phyloP scores from a whole-genome alignment of 2,797 vertebrate species.

The Heteromormyrus szaboi region DNA sequence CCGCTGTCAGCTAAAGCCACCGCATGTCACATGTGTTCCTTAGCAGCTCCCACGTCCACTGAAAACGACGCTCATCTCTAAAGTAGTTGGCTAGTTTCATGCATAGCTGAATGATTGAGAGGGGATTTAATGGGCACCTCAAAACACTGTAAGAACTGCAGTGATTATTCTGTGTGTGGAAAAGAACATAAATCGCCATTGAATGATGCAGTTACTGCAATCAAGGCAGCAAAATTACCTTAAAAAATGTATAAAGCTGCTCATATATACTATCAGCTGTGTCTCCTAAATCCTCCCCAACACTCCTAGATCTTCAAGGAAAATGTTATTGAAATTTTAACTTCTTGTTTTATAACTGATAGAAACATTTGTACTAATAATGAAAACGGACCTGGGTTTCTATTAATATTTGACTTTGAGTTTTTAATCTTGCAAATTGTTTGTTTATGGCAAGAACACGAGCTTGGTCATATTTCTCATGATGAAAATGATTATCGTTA shows the following conservation, averaged over 20 bases:
- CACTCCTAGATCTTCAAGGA: neutral
- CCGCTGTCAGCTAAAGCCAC: neutral
- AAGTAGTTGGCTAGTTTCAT: neutral
- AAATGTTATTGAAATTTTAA: neutral
- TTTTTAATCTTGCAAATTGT: neutral
- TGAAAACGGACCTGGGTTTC: neutral
- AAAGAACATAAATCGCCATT: neutral
- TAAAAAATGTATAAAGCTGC: neutral
- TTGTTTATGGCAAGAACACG: neutral
- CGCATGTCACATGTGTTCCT: neutral
- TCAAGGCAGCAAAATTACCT: no score
- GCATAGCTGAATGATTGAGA: neutral
- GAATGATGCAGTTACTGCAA: neutral
- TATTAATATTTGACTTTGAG: neutral
- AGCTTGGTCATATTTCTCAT: neutral
- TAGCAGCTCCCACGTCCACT: neutral
- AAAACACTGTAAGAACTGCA: neutral
- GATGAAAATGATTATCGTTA: neutral
- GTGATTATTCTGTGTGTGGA: neutral
- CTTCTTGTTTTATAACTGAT: neutral
- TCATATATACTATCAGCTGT: neutral
- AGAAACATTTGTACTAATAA: neutral
- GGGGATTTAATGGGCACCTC: neutral
- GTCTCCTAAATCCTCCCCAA: neutral
- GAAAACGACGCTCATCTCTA: neutral